Percentiles rank a stretch among this genome's conserved stretches.
Conservation (phyloP, 2,113 vertebrate genomes). For the Conger conger region DNA sequence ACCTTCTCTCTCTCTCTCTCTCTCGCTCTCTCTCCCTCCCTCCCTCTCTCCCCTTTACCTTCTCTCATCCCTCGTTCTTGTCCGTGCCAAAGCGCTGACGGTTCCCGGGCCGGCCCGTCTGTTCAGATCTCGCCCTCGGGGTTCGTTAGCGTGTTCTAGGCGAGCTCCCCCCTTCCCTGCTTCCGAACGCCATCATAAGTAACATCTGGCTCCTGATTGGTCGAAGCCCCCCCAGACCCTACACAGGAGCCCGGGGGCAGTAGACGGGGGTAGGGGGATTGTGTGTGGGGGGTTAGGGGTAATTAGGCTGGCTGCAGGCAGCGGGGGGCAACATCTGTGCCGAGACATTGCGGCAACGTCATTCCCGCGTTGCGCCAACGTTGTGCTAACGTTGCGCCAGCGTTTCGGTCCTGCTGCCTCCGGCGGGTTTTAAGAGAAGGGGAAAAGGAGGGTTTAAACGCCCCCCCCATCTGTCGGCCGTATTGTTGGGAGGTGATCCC, state of each 20-base stretch:
- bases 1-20: neutral
- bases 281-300: neutral
- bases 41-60: neutral
- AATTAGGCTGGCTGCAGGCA: constrained; percentile 30
- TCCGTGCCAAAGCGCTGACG: constrained; percentile 13
- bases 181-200: constrained; percentile 7
- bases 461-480: constrained; percentile 48
- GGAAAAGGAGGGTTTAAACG: constrained; percentile 49
- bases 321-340: neutral
- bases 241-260: too few species aligned
- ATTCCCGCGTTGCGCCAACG: neutral
- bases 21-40: too few species aligned
- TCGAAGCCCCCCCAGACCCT: too few species aligned
- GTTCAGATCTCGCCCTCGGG: neutral
- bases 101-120: neutral
- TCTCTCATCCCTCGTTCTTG: neutral
- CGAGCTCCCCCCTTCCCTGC: neutral
- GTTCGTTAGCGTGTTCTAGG: neutral
- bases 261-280: too few species aligned
- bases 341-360: neutral
- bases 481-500: constrained; percentile 53
- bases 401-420: constrained; percentile 2
- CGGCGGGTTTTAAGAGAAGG: constrained; percentile 3
- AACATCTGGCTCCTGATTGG: neutral
- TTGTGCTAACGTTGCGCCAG: neutral